A percentile compares a stretch with the other conserved stretches of the same genome.
Conservation (phyloP, 2,797 vertebrate genomes). For the Argentina silus region DNA sequence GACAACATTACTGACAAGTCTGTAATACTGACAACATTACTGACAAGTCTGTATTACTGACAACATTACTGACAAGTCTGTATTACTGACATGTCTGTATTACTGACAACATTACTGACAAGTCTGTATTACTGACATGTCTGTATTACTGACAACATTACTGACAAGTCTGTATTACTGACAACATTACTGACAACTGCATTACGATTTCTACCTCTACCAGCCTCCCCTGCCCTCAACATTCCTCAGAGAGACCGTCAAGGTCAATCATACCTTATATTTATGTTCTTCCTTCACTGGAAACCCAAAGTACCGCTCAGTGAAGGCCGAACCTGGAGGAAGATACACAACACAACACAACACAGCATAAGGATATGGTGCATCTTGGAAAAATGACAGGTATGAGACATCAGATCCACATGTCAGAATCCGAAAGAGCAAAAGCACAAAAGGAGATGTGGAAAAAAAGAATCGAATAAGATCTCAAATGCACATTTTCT, state of each 20-base stretch:
- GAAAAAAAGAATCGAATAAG: no score
- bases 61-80: no score
- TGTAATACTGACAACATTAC: no score
- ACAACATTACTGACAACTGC: no score
- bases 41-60: no score
- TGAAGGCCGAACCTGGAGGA: slow-evolving; percentile 65
- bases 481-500: background rate
- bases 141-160: no score
- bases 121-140: no score
- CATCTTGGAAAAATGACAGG: background rate
- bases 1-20: no score
- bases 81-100: no score
- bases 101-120: no score
- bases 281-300: slow-evolving; percentile 53
- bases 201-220: no score
- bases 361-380: background rate
- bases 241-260: background rate
- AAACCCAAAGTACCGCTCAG: slow-evolving; percentile 73
- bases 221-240: background rate
- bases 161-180: no score
- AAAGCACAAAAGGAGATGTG: background rate
- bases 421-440: background rate
- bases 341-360: slow-evolving; percentile 23
- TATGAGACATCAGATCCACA: background rate
- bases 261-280: slow-evolving; percentile 59